These are phyloP conservation scores for Labeo catla DNA, from an alignment of 2,113 vertebrate genomes.

Conservation along the genomic window DNA sequence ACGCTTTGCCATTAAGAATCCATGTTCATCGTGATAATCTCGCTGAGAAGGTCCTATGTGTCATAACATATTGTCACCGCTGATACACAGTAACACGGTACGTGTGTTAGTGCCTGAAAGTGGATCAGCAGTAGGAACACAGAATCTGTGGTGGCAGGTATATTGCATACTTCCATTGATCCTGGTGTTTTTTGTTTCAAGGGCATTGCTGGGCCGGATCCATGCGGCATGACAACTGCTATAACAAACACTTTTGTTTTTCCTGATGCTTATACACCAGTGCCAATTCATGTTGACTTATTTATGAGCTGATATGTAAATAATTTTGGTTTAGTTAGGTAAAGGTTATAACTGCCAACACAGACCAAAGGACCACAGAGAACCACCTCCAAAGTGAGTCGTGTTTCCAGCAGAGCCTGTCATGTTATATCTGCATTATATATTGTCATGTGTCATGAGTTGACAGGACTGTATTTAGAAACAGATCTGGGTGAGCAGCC, in stretches of 20 bases:
- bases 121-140: neutral
- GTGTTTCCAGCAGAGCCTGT: neutral
- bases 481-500: constrained; percentile 96
- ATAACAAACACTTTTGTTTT: neutral
- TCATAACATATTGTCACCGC: too few species aligned
- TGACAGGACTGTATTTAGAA: neutral
- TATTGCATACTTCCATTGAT: neutral
- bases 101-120: too few species aligned
- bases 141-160: neutral
- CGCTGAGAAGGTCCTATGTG: too few species aligned
- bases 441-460: neutral
- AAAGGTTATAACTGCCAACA: constrained; percentile 95
- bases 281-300: neutral
- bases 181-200: constrained; percentile 53
- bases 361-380: constrained; percentile 89
- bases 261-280: too few species aligned
- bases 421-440: neutral
- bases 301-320: neutral
- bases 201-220: constrained; percentile 94
- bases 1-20: too few species aligned
- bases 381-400: neutral
- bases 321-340: too few species aligned
- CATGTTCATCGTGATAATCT: too few species aligned
- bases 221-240: constrained; percentile 91
- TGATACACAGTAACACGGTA: too few species aligned